phyloP scores from a whole-genome alignment of 2,888 invertebrate species.

The Drymonia ruficornis region DNA sequence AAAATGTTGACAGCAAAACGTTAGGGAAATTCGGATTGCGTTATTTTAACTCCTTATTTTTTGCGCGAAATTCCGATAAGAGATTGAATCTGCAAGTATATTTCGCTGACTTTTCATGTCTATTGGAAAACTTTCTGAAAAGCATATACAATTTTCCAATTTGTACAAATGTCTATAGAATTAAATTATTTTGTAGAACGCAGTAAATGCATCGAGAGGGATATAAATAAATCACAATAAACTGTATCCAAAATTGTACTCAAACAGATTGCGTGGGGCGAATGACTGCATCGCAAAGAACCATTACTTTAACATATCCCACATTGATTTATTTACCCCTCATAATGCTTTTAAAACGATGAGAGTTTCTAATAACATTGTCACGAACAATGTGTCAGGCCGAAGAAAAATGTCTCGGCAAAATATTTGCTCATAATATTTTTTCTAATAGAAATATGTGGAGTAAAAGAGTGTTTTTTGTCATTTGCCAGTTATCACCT shows the following conservation, averaged over 20 bases:
- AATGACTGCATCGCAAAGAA: conserved; percentile 20
- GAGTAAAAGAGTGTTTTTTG: conserved; percentile 48
- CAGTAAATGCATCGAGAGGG: not conserved
- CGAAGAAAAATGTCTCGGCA: conserved; percentile 8
- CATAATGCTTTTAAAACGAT: conserved; percentile 26
- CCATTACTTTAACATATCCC: conserved; percentile 26
- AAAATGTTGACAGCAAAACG: not conserved
- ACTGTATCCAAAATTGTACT: conserved; percentile 19
- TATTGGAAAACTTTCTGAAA: too few species aligned
- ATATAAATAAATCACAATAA: not conserved
- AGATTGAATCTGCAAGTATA: not conserved
- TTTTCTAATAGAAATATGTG: conserved; percentile 21
- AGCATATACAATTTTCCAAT: too few species aligned
- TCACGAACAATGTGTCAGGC: conserved; percentile 9
- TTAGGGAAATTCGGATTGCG: not conserved
- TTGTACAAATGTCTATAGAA: too few species aligned
- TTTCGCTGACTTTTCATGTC: not conserved
- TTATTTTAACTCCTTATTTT: not conserved
- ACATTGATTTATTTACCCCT: conserved; percentile 38
- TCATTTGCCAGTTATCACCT: conserved; percentile 74
- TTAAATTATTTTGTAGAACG: too few species aligned
- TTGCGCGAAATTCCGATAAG: not conserved
- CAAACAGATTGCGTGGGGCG: conserved; percentile 25
- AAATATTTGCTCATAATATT: conserved; percentile 19
- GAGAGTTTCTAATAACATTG: conserved; percentile 19